phyloP scores from a whole-genome alignment of 2,888 invertebrate genomes.

The Athrips mouffetella region DNA sequence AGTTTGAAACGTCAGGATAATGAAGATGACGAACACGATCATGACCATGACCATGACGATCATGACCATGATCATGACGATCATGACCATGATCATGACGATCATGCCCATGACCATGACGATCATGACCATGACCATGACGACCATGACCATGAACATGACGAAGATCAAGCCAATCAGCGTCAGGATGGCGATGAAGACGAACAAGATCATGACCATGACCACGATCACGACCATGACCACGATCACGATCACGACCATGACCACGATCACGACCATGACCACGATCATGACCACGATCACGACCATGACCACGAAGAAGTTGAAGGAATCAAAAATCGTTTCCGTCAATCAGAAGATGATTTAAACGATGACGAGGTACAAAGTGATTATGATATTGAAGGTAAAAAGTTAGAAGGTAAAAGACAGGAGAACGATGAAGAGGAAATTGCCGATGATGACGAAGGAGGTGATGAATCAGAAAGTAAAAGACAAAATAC shows the following conservation, averaged over 20 bases:
- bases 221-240: too few species aligned
- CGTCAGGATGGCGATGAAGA: conserved; percentile 3
- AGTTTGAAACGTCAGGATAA: too few species aligned
- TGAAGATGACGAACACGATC: conserved; percentile 17
- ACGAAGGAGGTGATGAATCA: not conserved
- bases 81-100: conserved; percentile 1
- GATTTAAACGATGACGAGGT: too few species aligned
- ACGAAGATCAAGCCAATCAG: conserved; percentile 1
- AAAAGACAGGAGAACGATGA: not conserved
- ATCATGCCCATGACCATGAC: not conserved
- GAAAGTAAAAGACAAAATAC: conserved; percentile 6
- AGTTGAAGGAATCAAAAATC: too few species aligned
- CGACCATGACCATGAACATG: not conserved
- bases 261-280: too few species aligned
- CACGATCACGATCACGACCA: too few species aligned
- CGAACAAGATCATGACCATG: too few species aligned
- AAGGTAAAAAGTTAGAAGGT: not conserved
- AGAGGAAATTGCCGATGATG: not conserved
- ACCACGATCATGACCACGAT: too few species aligned
- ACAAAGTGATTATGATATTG: not conserved
- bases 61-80: conserved; percentile 7
- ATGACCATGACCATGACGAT: not conserved
- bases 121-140: conserved; percentile 5
- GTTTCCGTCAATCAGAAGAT: too few species aligned
- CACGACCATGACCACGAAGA: too few species aligned